Percentiles rank a stretch among this genome's conserved stretches.
phyloP scores from a whole-genome alignment of 1,140 invertebrate species.

The Pseudachorutes palmiensis region DNA sequence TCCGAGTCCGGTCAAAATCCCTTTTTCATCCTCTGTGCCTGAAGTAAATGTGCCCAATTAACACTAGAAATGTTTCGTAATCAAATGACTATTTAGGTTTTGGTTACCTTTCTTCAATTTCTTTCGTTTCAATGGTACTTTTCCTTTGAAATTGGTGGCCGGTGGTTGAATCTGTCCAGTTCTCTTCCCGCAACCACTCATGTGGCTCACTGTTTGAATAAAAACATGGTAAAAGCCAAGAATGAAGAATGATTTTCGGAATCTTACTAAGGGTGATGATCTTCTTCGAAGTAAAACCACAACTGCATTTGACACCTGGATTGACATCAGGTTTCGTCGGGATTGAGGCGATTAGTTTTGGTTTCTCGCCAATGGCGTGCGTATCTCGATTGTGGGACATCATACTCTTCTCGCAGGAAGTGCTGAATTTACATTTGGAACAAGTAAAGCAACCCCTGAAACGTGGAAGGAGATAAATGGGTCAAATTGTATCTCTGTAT shows the following conservation, averaged over 20 bases:
- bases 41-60: too few species aligned
- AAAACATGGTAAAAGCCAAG: background rate
- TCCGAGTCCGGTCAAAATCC: too few species aligned
- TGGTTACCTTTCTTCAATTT: too few species aligned
- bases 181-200: background rate
- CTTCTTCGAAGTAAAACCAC: background rate
- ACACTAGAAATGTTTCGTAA: background rate
- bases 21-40: too few species aligned
- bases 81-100: background rate
- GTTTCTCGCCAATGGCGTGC: conserved; percentile 21
- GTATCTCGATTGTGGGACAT: conserved; percentile 53
- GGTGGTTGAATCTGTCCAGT: too few species aligned
- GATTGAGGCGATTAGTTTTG: background rate
- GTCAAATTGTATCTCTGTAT: conserved; percentile 8
- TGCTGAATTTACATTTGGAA: conserved; percentile 63
- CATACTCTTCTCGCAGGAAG: conserved; percentile 65
- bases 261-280: background rate
- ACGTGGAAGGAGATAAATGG: conserved; percentile 38
- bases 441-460: conserved; percentile 62
- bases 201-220: background rate
- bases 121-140: too few species aligned
- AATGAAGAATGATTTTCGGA: background rate
- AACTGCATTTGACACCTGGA: background rate
- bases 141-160: too few species aligned
- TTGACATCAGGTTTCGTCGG: background rate